Conservation (phyloP, 2,888 invertebrate species). For the Amorpha juglandis region DNA sequence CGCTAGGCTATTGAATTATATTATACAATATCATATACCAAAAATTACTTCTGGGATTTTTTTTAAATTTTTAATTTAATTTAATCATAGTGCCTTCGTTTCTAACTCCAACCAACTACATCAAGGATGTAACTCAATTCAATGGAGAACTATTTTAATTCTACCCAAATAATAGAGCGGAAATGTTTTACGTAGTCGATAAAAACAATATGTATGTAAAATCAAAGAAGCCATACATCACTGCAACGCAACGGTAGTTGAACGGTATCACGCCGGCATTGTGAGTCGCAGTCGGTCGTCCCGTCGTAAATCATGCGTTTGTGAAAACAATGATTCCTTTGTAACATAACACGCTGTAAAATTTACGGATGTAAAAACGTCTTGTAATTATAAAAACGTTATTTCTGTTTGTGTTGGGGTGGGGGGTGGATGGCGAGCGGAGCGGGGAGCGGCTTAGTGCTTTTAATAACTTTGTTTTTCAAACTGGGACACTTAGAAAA, state of each 20-base stretch:
- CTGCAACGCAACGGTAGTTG: conserved; percentile 25
- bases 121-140: too few relatives aligned
- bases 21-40: too few relatives aligned
- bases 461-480: too few relatives aligned
- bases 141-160: too few relatives aligned
- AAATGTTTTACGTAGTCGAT: background rate
- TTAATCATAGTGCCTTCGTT: too few relatives aligned
- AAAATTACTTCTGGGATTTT: too few relatives aligned
- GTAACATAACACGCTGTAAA: conserved; percentile 81
- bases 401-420: conserved; percentile 45
- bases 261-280: conserved; percentile 14
- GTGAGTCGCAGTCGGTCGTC: conserved; percentile 3
- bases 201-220: background rate
- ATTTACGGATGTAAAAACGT: conserved; percentile 71
- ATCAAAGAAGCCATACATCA: conserved; percentile 38
- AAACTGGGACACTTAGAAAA: too few relatives aligned
- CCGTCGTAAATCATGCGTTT: conserved; percentile 44
- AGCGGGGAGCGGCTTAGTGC: conserved; percentile 14
- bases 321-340: conserved; percentile 81
- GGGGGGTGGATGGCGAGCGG: background rate
- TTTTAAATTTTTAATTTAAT: too few relatives aligned
- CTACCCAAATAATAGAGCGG: background rate
- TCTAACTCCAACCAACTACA: too few relatives aligned
- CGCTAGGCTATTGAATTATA: too few relatives aligned
- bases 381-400: conserved; percentile 41